phyloP scores from a whole-genome alignment of 2,113 vertebrate genomes.

The Micronycteris hirsuta region DNA sequence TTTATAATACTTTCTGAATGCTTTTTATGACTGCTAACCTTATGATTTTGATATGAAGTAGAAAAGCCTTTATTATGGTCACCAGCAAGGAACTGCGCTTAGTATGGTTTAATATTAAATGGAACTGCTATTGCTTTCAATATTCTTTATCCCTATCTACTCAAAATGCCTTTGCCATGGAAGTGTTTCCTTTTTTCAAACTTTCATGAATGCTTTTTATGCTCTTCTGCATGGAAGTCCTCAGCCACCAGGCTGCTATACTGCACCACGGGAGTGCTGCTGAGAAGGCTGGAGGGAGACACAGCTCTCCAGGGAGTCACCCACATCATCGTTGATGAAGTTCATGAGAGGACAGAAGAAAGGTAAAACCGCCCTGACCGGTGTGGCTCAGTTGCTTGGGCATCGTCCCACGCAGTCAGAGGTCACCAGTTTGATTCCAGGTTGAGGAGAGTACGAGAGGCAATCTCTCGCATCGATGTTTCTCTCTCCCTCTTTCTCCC shows the following conservation, averaged over 20 bases:
- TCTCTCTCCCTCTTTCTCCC: too few relatives aligned
- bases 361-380: conserved; percentile 81
- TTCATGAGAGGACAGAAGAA: conserved; percentile 97
- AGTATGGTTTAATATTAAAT: background rate
- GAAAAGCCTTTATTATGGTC: background rate
- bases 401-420: too few relatives aligned
- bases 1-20: background rate
- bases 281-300: conserved; percentile 93
- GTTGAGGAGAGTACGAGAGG: too few relatives aligned
- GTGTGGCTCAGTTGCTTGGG: too few relatives aligned
- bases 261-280: conserved; percentile 95
- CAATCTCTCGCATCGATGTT: too few relatives aligned
- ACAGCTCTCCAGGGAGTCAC: conserved; percentile 87
- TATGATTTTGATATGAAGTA: conserved; percentile 2
- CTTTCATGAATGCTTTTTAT: conserved; percentile 7
- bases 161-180: background rate
- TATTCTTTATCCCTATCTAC: background rate
- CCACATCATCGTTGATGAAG: conserved; percentile 96
- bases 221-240: conserved; percentile 79
- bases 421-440: too few relatives aligned
- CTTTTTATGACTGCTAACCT: background rate
- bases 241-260: conserved; percentile 93
- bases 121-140: background rate
- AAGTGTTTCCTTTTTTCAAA: background rate
- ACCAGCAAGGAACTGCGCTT: background rate